These are phyloP conservation scores for Geodia barretti DNA, from an alignment of 37 sponge, comb jelly and placozoan species.

Conservation along the genomic window DNA sequence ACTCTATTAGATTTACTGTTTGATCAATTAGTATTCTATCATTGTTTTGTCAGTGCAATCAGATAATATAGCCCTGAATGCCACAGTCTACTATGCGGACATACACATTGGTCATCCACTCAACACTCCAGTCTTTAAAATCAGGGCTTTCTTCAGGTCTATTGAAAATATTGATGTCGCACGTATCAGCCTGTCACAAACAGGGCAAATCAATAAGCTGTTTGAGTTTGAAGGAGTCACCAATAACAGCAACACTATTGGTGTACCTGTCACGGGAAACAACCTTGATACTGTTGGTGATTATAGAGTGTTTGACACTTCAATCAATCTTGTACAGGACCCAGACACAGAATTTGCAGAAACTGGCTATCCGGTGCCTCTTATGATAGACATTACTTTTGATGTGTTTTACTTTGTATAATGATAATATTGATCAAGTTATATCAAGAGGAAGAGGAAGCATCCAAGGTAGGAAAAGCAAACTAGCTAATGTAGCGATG, in stretches of 20 bases:
- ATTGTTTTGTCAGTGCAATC: too few species aligned
- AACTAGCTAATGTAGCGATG: too few species aligned
- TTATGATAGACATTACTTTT: too few species aligned
- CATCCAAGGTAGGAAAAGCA: too few species aligned
- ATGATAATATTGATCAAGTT: too few species aligned
- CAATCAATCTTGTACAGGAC: neutral
- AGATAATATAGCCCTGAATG: neutral
- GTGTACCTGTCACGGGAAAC: neutral
- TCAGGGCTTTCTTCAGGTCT: neutral
- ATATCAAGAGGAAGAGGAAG: neutral
- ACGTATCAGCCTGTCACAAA: neutral
- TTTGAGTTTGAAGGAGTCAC: neutral
- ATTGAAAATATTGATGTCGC: neutral
- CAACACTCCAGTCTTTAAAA: neutral
- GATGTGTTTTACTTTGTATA: neutral
- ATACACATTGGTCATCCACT: neutral
- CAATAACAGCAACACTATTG: neutral
- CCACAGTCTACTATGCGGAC: neutral
- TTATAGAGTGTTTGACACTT: neutral
- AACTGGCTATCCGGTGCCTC: neutral
- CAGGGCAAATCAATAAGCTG: neutral
- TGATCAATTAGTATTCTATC: too few species aligned
- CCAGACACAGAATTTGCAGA: neutral
- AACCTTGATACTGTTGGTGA: neutral
- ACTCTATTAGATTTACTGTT: too few species aligned